Conservation (phyloP, 2,113 vertebrate genomes). For the Pristiophorus japonicus region DNA sequence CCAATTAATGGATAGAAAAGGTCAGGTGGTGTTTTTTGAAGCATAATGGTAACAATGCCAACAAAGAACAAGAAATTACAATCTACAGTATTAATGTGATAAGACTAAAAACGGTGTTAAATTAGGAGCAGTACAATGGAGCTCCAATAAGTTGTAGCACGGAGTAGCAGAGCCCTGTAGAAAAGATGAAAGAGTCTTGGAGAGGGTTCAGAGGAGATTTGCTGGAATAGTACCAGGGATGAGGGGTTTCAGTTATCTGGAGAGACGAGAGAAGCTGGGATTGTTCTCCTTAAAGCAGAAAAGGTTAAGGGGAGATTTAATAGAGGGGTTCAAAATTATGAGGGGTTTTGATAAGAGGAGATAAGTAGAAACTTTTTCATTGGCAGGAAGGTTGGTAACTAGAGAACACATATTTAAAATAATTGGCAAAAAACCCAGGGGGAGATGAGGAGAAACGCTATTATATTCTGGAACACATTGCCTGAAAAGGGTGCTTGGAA, state of each 20-base stretch:
- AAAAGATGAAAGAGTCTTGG: too few relatives aligned
- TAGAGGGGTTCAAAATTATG: too few relatives aligned
- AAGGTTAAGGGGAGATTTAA: too few relatives aligned
- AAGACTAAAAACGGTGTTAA: not conserved
- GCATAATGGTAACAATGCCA: not conserved
- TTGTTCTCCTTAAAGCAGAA: not conserved
- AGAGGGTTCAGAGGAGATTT: not conserved
- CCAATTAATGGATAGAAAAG: not conserved
- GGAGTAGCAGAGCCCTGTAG: not conserved
- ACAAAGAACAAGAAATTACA: not conserved
- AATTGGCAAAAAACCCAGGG: too few relatives aligned
- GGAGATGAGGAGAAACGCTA: too few relatives aligned
- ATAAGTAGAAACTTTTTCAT: too few relatives aligned
- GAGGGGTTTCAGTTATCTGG: not conserved
- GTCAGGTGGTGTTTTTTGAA: too few relatives aligned
- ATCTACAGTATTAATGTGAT: not conserved
- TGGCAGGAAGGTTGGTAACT: too few relatives aligned
- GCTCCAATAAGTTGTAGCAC: not conserved
- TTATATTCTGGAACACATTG: too few relatives aligned
- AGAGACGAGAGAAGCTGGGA: not conserved
- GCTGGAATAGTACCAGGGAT: not conserved
- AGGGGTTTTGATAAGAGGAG: too few relatives aligned
- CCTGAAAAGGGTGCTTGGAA: too few relatives aligned
- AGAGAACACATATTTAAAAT: too few relatives aligned
- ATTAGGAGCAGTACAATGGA: not conserved